Evolutionary conservation across 2,888 invertebrate species (phyloP).

Genomic region (Lathronympha strigana): DNA sequence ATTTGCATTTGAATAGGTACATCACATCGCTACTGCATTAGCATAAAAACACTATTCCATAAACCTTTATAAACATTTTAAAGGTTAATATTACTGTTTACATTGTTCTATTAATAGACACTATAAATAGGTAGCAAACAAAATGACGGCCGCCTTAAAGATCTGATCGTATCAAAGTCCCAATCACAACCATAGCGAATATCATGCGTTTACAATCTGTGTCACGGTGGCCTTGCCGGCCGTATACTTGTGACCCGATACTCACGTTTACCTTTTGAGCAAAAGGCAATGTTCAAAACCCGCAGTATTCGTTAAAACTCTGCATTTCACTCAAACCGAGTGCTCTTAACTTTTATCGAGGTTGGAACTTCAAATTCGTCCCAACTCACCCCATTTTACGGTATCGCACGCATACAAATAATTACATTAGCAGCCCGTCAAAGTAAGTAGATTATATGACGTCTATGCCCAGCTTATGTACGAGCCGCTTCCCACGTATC

Average conservation of each 20-base stretch:
- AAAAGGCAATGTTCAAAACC: background rate
- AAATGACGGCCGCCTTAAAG: conserved; percentile 3
- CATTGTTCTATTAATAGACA: background rate
- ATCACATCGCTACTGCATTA: background rate
- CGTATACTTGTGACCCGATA: conserved; percentile 21
- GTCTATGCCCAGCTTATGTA: conserved; percentile 7
- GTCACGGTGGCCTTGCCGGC: conserved; percentile 25
- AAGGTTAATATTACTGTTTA: conserved; percentile 3
- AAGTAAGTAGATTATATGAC: conserved; percentile 22
- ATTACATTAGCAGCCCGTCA: conserved; percentile 19
- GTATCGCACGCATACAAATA: conserved; percentile 3
- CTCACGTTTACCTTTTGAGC: background rate
- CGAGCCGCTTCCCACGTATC: conserved; percentile 11
- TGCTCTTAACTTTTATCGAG: no score
- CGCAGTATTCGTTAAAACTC: no score
- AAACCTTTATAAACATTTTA: background rate
- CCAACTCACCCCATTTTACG: no score
- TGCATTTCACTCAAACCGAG: no score
- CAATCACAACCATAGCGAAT: conserved; percentile 17
- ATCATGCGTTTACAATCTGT: conserved; percentile 11
- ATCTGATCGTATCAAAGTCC: conserved; percentile 18
- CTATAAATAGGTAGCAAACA: conserved; percentile 10
- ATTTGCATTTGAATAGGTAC: background rate
- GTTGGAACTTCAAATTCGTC: no score
- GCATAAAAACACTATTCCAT: background rate